A percentile compares a stretch with the other conserved stretches of the same genome.
These are phyloP conservation scores for Origma solitaria DNA, from an alignment of 2,113 vertebrate species.

Conservation along the genomic window DNA sequence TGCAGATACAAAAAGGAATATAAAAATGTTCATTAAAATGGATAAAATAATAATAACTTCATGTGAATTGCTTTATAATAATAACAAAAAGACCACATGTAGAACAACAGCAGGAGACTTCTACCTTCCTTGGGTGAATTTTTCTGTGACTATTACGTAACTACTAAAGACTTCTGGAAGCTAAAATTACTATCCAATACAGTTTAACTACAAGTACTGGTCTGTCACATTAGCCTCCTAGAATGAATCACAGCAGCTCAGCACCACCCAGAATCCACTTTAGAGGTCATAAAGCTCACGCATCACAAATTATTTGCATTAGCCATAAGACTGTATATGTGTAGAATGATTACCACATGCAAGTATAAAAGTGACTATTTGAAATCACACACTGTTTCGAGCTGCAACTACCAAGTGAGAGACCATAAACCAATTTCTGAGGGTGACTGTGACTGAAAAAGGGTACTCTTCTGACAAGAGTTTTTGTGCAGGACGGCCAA, in stretches of 20 bases:
- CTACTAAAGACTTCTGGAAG: background rate
- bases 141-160: background rate
- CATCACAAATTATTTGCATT: background rate
- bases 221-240: background rate
- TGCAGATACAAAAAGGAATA: background rate
- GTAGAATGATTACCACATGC: background rate
- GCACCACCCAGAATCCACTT: background rate
- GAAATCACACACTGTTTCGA: background rate
- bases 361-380: background rate
- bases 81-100: background rate
- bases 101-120: background rate
- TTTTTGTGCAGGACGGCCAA: background rate
- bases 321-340: background rate
- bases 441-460: background rate
- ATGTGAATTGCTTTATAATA: background rate
- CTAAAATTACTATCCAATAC: background rate
- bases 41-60: background rate
- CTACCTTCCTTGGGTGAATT: background rate
- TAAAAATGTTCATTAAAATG: background rate
- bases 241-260: background rate
- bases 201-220: background rate
- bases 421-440: background rate
- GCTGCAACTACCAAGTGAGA: background rate
- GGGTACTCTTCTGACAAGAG: background rate
- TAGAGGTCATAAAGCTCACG: background rate